Percentiles rank a stretch among this genome's conserved stretches.
phyloP scores from a whole-genome alignment of 2,888 invertebrate genomes.

The Homarus gammarus region DNA sequence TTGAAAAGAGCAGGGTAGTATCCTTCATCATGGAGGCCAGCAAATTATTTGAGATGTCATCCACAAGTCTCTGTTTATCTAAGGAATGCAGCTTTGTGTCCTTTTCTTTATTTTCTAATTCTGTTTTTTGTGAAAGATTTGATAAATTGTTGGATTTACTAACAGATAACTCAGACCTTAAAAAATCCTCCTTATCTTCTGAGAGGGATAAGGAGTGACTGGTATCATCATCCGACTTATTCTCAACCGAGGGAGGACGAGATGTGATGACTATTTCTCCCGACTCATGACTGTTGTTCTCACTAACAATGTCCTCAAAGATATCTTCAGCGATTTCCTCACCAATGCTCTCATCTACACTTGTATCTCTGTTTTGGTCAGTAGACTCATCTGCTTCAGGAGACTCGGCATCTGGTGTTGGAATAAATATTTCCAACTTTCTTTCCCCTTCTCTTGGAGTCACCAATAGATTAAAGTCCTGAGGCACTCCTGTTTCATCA shows the following conservation, averaged over 20 bases:
- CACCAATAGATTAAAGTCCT: not conserved
- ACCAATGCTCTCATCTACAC: conserved; percentile 46
- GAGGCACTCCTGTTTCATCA: not conserved
- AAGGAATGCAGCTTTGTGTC: not conserved
- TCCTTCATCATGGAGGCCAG: conserved; percentile 57
- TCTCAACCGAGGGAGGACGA: not conserved
- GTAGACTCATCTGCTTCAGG: conserved; percentile 39
- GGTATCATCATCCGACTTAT: not conserved
- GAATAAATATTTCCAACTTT: conserved; percentile 64
- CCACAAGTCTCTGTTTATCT: conserved; percentile 51
- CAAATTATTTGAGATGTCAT: conserved; percentile 61
- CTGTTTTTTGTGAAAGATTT: not conserved
- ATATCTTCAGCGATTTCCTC: conserved; percentile 52
- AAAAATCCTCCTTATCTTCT: conserved; percentile 17
- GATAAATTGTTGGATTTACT: not conserved
- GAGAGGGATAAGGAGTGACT: conserved; percentile 26
- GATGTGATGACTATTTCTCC: not conserved
- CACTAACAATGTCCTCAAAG: conserved; percentile 30
- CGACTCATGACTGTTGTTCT: not conserved
- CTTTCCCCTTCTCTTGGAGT: conserved; percentile 14
- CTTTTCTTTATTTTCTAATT: not conserved
- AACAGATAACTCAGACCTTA: not conserved
- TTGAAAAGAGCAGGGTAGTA: conserved; percentile 31
- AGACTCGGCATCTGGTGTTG: conserved; percentile 23
- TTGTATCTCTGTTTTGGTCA: conserved; percentile 47